Base-by-base conservation (phyloP, 2,888 invertebrate genomes). In the Dicycla oo region DNA sequence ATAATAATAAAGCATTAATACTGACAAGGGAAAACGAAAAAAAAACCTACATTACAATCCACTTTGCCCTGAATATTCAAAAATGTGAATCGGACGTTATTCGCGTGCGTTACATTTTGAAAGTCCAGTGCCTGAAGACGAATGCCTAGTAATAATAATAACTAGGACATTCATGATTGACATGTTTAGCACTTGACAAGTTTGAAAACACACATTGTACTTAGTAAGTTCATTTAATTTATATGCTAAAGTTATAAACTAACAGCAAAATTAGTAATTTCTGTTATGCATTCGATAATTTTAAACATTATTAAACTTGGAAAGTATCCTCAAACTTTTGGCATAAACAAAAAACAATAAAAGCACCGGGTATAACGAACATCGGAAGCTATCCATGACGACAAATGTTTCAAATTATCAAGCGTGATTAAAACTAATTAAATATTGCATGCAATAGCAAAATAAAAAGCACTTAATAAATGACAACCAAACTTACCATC, bases 401-500 rank as follows among this genome's bases (percentile, higher is more conserved):
- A 26, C 15, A 38, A 15, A 34, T 65, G 61, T 53, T 20, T 26
- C 56, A 45, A 34, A 8, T 62, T 15, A 58, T 58, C 30, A 74
- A 66, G 45, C 23, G 20, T n/a, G 57, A 43, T 54, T 13, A 10
- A 45, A 56, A 58, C 0, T 56, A 63, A 56, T 13, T 60, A 70
- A 51, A 15, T 69, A 58, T 11, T 69, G 69, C 57, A 72, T 73
- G 69, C 60, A 68, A 76, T 65, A 67, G 43, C 57, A 74, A 83
- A 84, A 79, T 87, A 79, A 63, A 51, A 80, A 63, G 66, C 80
- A 80, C 47, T 1, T 26, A n/a, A 43, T 64, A 82, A 63, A 74
- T 88, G 89, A 80, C 87, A 88, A 87, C 89, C 89, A 91, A 91
- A 97, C 97, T 97, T 96, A 97, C 97, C 97, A 96, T 97, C 97